Percentiles rank a stretch among this genome's conserved stretches.
Conservation (phyloP, 2,113 vertebrate species). For the Otus sunia region DNA sequence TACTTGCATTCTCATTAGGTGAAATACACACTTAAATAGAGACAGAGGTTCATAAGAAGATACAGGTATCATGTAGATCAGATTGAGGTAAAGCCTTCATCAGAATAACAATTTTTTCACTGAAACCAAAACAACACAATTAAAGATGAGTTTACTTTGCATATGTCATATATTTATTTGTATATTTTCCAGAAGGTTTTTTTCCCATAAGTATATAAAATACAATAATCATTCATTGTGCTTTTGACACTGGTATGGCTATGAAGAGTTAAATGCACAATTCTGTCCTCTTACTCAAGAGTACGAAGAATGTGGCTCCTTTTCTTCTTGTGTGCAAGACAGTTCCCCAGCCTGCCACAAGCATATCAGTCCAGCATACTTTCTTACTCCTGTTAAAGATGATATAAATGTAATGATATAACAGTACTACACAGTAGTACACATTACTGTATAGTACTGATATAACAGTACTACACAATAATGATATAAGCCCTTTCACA, state of each 20-base stretch:
- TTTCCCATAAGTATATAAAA: neutral
- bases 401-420: no score
- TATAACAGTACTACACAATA: neutral
- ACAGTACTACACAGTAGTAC: neutral
- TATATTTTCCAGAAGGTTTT: neutral
- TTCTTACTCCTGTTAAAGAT: neutral
- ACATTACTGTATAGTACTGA: neutral
- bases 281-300: neutral
- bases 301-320: neutral
- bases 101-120: neutral
- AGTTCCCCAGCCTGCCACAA: neutral
- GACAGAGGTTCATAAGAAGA: neutral
- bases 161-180: no score
- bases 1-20: neutral
- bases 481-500: neutral
- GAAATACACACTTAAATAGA: neutral
- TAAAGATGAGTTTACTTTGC: neutral
- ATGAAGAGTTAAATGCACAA: neutral
- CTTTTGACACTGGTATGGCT: neutral
- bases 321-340: neutral
- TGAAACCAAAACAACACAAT: neutral
- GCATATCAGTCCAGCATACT: fast-evolving
- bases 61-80: neutral
- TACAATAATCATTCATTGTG: neutral
- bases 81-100: neutral